These are phyloP conservation scores for Sitta carolinensis DNA, from an alignment of 2,797 vertebrate genomes.

Conservation along the genomic window DNA sequence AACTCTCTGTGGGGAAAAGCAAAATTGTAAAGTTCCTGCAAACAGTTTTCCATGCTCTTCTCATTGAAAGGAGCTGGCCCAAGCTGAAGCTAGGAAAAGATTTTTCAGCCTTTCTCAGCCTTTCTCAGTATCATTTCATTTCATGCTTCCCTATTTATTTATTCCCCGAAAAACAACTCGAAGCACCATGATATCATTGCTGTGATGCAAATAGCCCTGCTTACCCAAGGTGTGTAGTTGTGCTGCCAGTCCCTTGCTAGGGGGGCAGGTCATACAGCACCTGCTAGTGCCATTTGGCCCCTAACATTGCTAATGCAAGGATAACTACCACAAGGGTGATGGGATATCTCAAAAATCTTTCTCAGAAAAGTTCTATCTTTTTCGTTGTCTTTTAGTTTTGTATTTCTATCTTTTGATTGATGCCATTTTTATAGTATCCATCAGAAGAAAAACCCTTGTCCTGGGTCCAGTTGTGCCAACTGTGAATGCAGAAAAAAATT, in stretches of 20 bases:
- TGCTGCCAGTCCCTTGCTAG: neutral
- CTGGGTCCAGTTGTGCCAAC: neutral
- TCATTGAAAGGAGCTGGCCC: neutral
- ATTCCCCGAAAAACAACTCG: neutral
- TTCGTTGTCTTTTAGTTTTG: neutral
- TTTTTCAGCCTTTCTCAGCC: neutral
- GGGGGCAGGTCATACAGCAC: neutral
- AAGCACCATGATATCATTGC: neutral
- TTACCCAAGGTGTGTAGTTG: rapidly evolving
- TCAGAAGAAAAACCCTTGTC: neutral
- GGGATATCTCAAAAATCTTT: neutral
- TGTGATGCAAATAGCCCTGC: neutral
- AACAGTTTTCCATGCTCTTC: neutral
- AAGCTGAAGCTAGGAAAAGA: neutral
- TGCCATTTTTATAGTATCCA: neutral
- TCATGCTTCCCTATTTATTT: neutral
- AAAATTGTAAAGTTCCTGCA: neutral
- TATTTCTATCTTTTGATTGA: neutral
- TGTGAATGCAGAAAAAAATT: neutral
- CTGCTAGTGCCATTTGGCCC: neutral
- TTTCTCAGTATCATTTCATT: neutral
- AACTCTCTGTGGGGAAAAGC: neutral
- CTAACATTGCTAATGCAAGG: neutral
- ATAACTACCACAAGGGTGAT: too few species aligned
- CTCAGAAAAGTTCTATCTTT: neutral